These are phyloP conservation scores for Eupithecia subumbrata DNA, from an alignment of 2,888 invertebrate species.

Conservation along the genomic window DNA sequence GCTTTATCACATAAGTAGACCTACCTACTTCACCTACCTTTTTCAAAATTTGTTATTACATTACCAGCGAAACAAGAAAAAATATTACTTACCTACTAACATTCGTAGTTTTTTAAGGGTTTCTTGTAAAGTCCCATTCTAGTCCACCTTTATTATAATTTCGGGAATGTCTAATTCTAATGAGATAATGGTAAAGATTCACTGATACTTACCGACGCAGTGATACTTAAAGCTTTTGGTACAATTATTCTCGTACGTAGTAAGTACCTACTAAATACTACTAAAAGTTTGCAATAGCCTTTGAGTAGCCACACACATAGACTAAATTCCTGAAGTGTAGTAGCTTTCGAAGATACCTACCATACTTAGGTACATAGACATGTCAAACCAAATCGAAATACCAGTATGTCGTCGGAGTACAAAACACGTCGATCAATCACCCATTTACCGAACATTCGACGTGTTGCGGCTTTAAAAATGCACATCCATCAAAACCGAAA, in stretches of 20 bases:
- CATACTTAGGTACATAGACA: not conserved
- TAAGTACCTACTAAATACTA: not conserved
- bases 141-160: not conserved
- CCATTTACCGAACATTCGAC: constrained; percentile 17
- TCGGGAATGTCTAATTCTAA: no score
- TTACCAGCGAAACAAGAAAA: no score
- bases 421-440: constrained; percentile 20
- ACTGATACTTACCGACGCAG: no score
- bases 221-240: no score
- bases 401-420: not conserved
- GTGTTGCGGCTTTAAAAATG: constrained; percentile 16
- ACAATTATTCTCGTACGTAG: not conserved
- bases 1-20: no score
- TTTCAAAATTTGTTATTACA: not conserved
- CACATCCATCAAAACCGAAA: constrained; percentile 52
- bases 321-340: no score
- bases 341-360: not conserved
- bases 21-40: no score
- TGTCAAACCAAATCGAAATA: not conserved
- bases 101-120: no score
- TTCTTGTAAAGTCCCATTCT: no score
- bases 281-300: no score
- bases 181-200: no score
- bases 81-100: no score
- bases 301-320: not conserved